These are phyloP conservation scores for Drosophila paulistorum DNA, from an alignment of 1,140 invertebrate genomes.

Conservation along the genomic window DNA sequence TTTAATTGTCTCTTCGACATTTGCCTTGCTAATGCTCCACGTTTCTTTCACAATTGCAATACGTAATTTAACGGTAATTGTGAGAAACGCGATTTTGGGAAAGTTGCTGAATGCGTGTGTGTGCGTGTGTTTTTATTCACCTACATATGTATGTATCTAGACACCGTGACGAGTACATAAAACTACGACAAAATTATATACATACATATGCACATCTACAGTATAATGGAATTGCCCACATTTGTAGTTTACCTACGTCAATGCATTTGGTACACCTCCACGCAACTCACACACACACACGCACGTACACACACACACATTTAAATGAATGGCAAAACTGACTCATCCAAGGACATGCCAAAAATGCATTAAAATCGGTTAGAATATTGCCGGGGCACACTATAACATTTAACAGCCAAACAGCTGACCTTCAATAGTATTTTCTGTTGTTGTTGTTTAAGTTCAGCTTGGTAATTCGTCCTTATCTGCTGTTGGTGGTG, in stretches of 20 bases:
- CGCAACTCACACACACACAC: constrained; percentile 23
- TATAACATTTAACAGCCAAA: background rate
- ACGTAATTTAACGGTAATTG: constrained; percentile 62
- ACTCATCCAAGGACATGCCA: constrained; percentile 48
- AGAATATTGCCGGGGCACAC: background rate
- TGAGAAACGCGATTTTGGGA: constrained; percentile 13
- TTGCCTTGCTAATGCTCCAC: constrained; percentile 65
- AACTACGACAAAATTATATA: background rate
- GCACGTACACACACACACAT: constrained; percentile 23
- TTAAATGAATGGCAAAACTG: constrained; percentile 26
- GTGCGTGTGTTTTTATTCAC: too few relatives aligned
- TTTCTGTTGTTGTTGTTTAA: background rate
- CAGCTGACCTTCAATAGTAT: constrained; percentile 11
- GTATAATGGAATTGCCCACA: background rate
- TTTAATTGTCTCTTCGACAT: constrained; percentile 31
- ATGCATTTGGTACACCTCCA: constrained; percentile 32
- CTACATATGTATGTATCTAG: background rate
- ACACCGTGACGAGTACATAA: background rate
- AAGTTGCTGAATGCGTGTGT: background rate
- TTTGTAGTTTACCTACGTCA: constrained; percentile 28
- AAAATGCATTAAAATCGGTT: constrained; percentile 24
- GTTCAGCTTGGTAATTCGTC: constrained; percentile 9
- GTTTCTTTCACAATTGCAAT: constrained; percentile 45
- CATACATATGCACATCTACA: background rate
- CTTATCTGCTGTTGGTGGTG: constrained; percentile 18